Evolutionary conservation across 2,888 invertebrate species (phyloP).

Genomic region (Dicranocentrus wangi): DNA sequence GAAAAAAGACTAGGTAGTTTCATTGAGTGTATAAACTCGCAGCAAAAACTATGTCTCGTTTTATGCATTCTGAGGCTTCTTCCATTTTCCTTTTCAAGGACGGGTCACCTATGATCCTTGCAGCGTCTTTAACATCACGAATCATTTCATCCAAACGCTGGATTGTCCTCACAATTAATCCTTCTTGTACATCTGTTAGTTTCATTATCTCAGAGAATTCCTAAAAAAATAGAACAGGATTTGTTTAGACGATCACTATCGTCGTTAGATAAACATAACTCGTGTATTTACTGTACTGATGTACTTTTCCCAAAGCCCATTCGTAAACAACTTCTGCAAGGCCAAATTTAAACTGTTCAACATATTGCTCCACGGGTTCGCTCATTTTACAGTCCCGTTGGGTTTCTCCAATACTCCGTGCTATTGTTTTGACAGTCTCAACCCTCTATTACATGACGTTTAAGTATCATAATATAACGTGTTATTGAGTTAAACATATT

Average conservation of each 20-base stretch:
- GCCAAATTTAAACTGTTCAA: slow-evolving; percentile 87
- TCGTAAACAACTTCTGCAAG: slow-evolving; percentile 95
- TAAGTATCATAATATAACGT: not conserved
- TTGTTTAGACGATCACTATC: too few relatives aligned
- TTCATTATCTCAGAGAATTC: slow-evolving; percentile 95
- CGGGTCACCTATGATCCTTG: slow-evolving; percentile 93
- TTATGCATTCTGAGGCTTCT: slow-evolving; percentile 92
- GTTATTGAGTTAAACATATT: not conserved
- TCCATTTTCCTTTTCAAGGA: slow-evolving; percentile 95
- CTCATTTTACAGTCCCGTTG: slow-evolving; percentile 81
- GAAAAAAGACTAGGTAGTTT: too few relatives aligned
- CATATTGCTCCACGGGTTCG: slow-evolving; percentile 76
- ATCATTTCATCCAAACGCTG: slow-evolving; percentile 95
- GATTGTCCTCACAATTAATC: slow-evolving; percentile 96
- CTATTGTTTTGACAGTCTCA: slow-evolving; percentile 82
- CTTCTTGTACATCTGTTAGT: slow-evolving; percentile 95
- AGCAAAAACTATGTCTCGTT: slow-evolving; percentile 97
- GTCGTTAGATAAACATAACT: too few relatives aligned
- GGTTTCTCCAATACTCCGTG: slow-evolving; percentile 80
- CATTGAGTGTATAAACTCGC: slow-evolving; percentile 97
- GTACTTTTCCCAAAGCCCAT: slow-evolving; percentile 92
- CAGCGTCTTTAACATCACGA: slow-evolving; percentile 92
- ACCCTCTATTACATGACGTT: slow-evolving; percentile 78
- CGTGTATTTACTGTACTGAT: too few relatives aligned
- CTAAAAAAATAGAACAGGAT: slow-evolving; percentile 75